Evolutionary conservation across 30 jellyfish, hydroid and myxozoan genomes (phyloP), one percentile per base, ranked within the genome.

Genomic region (Turritopsis rubra): DNA sequence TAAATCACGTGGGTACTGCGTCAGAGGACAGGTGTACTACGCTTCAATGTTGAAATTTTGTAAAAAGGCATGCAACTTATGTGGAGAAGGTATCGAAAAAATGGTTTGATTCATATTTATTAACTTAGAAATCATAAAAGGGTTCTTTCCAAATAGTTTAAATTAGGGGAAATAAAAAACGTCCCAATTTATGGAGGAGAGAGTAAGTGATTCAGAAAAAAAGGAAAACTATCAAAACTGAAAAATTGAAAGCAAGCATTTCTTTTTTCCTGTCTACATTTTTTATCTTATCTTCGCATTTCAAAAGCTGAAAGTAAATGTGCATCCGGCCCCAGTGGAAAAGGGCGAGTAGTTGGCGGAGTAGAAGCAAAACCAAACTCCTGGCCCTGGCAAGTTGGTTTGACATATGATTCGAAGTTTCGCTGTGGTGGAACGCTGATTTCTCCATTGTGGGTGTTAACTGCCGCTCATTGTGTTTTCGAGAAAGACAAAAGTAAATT

Each of bases 311-410:
- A 41, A 13, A 41, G 60, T 41, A 13, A 41, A 29, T 86, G 94
- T 31, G 94, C 88, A 31, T 24, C 52, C 7, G 94, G 94, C 13
- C 79, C 71, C 7, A 81, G 54, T 28, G 60, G 71, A 23, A 23
- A 60, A n/a, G 79, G 72, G 16, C 96, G 96, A 1, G 96, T 88
- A 1, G 89, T 88, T 73, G 93, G 90, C 21, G 96, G 96, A 22
- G 81, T 16, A 0, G 68, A 84, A 20, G 96, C 96, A 19, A 30
- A 18, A 18, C 83, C 86, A 21, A 73, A 79, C 52, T 73, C 88
- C 26, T 88, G 96, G 96, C 96, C 96, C 0, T 88, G 96, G 96
- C 96, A 88, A 73, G 96, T 90, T 1, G 68, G 76, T 18, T 0
- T 83, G 24, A 53, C 27, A 53, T 3, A 52, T n/a, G 66, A 88